These are phyloP conservation scores for Virgularia gustaviana DNA, from an alignment of 92 coral and sea anemone genomes.

Conservation along the genomic window DNA sequence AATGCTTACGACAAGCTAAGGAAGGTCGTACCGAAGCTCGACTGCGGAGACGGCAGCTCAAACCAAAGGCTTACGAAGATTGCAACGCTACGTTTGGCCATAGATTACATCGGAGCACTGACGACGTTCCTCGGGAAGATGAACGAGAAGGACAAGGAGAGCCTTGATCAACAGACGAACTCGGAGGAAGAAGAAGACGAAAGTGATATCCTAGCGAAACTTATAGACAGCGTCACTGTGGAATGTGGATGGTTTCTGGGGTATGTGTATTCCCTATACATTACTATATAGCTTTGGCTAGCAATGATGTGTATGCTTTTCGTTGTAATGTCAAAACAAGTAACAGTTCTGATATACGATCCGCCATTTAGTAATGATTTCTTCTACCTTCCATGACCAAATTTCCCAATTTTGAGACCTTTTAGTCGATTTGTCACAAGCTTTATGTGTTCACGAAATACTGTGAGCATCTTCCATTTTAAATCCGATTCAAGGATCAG, in stretches of 20 bases:
- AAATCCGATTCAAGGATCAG: too few species aligned
- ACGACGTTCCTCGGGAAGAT: constrained; percentile 61
- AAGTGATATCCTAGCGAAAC: constrained; percentile 37
- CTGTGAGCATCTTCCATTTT: too few species aligned
- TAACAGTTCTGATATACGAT: too few species aligned
- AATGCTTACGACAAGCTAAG: constrained; percentile 81
- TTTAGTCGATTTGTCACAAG: too few species aligned
- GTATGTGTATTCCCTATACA: constrained; percentile 19
- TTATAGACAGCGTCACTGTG: constrained; percentile 62
- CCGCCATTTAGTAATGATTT: too few species aligned
- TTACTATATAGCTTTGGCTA: neutral
- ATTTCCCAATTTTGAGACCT: too few species aligned
- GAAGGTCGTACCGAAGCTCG: constrained; percentile 79
- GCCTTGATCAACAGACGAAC: constrained; percentile 32
- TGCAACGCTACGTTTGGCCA: constrained; percentile 86
- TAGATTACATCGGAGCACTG: constrained; percentile 77
- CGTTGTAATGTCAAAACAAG: too few species aligned
- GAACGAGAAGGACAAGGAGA: constrained; percentile 37
- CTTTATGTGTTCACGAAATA: too few species aligned
- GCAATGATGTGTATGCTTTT: neutral
- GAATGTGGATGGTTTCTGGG: constrained; percentile 76
- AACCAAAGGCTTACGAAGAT: constrained; percentile 77
- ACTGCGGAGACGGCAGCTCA: constrained; percentile 57
- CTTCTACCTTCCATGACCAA: too few species aligned
- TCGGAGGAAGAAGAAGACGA: constrained; percentile 61